A percentile compares a stretch with the other conserved stretches of the same genome.
phyloP scores from a whole-genome alignment of 2,888 invertebrate genomes.

The Scaptomyza cyrtandrae region DNA sequence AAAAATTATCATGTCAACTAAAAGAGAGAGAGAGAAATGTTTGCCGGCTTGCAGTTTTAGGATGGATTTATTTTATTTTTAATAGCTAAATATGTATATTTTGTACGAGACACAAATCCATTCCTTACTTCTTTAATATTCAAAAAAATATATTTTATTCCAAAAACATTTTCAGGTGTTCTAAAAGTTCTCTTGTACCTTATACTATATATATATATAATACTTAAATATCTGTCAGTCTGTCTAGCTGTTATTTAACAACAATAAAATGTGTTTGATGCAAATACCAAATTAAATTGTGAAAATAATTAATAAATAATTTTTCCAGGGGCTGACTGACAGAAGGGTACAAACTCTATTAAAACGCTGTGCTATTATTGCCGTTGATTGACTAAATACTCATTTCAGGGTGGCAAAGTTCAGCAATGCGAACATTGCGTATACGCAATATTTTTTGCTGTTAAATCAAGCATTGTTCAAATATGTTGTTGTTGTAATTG shows the following conservation, averaged over 20 bases:
- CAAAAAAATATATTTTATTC: no score
- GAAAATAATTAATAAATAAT: constrained; percentile 3
- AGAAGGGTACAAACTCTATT: constrained; percentile 26
- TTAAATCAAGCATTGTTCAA: constrained; percentile 28
- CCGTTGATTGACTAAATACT: constrained; percentile 40
- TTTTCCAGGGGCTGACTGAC: constrained; percentile 7
- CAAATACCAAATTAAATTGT: not conserved
- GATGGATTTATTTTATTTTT: not conserved
- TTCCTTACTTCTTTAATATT: no score
- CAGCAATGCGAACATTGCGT: constrained; percentile 11
- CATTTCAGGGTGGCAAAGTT: constrained; percentile 21
- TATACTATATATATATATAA: no score
- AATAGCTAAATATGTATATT: no score
- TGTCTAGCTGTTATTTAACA: not conserved
- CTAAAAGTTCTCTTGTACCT: no score
- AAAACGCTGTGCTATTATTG: constrained; percentile 20
- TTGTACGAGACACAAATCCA: no score
- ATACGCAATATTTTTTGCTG: constrained; percentile 15
- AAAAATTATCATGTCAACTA: not conserved
- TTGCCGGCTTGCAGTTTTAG: not conserved
- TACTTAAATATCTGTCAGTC: no score
- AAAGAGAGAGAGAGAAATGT: not conserved
- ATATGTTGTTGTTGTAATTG: constrained; percentile 12
- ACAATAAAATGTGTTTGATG: not conserved
- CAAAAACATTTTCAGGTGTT: no score